Conservation (phyloP, 2,113 vertebrate genomes). For the Phalacrocorax brasilianus region DNA sequence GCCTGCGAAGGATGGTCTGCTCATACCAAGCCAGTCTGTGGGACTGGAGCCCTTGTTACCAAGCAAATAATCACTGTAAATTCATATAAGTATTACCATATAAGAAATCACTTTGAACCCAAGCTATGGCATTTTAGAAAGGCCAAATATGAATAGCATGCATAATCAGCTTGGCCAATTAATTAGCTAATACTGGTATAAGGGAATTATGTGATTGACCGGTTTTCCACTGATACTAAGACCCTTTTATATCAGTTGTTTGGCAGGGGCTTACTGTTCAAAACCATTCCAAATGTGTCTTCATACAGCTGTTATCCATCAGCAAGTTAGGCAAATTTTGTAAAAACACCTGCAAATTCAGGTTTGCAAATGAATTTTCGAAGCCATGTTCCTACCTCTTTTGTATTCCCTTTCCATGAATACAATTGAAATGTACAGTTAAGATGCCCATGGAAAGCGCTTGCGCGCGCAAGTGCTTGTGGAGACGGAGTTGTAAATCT, state of each 20-base stretch:
- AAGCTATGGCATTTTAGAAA: conserved; percentile 26
- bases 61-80: background rate
- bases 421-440: background rate
- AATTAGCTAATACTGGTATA: background rate
- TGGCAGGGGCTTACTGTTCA: background rate
- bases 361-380: background rate
- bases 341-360: background rate
- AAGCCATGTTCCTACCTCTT: background rate
- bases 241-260: background rate
- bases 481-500: background rate
- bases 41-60: background rate
- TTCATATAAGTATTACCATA: background rate
- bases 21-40: background rate
- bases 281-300: background rate
- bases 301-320: background rate
- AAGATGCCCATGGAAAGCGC: background rate
- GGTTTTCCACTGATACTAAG: background rate
- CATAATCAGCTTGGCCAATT: background rate
- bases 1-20: background rate
- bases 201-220: background rate
- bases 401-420: background rate
- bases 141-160: background rate
- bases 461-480: background rate
- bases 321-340: background rate
- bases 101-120: background rate